Conservation (phyloP, 2,888 invertebrate species). For the Dasypogon diadema region DNA sequence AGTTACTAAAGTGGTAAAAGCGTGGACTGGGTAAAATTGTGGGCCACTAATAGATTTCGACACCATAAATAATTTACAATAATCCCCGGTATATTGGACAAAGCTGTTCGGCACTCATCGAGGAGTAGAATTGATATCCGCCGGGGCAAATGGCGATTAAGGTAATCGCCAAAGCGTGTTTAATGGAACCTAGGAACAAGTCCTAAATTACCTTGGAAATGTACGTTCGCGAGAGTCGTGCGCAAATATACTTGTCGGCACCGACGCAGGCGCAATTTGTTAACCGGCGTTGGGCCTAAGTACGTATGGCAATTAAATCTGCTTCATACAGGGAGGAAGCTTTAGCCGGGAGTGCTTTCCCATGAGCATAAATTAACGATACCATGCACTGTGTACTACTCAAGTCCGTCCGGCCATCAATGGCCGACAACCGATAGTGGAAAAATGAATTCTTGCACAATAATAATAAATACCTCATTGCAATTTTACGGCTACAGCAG, state of each 20-base stretch:
- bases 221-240: neutral
- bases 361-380: constrained; percentile 31
- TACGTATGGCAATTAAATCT: constrained; percentile 20
- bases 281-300: neutral
- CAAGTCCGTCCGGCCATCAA: neutral
- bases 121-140: constrained; percentile 19
- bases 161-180: constrained; percentile 26
- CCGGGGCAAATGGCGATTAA: constrained; percentile 6
- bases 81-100: neutral
- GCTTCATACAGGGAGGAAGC: neutral
- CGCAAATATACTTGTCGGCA: constrained; percentile 45
- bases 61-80: constrained; percentile 27
- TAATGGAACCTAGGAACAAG: constrained; percentile 11
- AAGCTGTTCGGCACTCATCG: neutral
- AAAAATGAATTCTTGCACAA: neutral
- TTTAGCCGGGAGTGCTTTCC: constrained; percentile 17
- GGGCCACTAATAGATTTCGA: constrained; percentile 1
- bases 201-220: constrained; percentile 33
- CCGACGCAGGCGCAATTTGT: constrained; percentile 42
- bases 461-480: constrained; percentile 28
- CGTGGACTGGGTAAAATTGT: neutral
- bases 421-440: neutral
- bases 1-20: neutral
- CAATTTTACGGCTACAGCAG: neutral
- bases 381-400: neutral